Base-by-base conservation (phyloP, 2,888 invertebrate species). In the Macrostomum cliftonense region DNA sequence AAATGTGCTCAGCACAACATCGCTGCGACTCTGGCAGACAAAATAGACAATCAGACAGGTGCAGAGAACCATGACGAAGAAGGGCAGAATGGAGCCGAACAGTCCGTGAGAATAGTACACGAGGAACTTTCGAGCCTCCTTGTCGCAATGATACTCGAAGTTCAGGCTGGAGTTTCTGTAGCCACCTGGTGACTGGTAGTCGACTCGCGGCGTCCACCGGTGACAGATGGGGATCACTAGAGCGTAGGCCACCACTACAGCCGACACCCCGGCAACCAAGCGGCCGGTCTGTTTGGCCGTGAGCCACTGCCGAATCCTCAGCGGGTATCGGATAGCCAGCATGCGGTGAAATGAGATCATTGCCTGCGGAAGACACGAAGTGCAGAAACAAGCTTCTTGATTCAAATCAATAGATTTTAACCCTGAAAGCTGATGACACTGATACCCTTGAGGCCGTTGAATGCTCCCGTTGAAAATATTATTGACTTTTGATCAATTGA, bases 31-130 rank as follows among this genome's bases (percentile, higher is more conserved):
- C 9, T 28, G 28, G 9, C 28, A 28, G 28, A 28, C 28, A 28
- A 28, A 28, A 9, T 28, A 28, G 9, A n/a, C 39, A 42, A 45
- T 45, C n/a, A 37, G n/a, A n/a, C n/a, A 17, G 16, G 45, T 45
- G n/a, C 20, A 45, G 7, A 45, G 14, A 45, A 45, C 39, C 45
- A 45, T 45, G n/a, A 45, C 39, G 7, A 16, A 37, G 37, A 45
- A 45, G 16, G 45, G 45, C n/a, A 45, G n/a, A 7, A 45, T 39
- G 5, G 45, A 45, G 2, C 45, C 45, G 45, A 45, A 45, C n/a
- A 45, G 37, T 7, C 36, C 45, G 37, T 45, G 45, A 11, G 45
- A 45, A 39, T 45, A 45, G 37, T 45, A 45, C 14, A 45, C 17
- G 5, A n/a, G 9, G 21, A 17, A 37, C n/a, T 36, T 38, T n/a